Conservation (phyloP, 2,797 vertebrate species). For the Spizella passerina region DNA sequence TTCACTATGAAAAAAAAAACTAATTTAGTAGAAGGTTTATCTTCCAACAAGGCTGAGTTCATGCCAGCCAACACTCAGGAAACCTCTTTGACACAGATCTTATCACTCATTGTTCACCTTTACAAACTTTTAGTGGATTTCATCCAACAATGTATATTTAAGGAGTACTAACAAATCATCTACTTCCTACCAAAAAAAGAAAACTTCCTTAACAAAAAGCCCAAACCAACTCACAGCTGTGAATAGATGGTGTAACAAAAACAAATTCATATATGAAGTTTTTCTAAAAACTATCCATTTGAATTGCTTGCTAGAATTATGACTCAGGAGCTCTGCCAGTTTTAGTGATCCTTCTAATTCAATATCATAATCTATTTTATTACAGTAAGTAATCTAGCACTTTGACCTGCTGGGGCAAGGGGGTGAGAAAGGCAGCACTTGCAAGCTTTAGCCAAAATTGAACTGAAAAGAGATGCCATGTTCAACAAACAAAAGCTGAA, state of each 20-base stretch:
- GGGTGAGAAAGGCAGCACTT: not conserved
- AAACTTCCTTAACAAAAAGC: not conserved
- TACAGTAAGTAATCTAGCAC: not conserved
- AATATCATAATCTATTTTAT: not conserved
- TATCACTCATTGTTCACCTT: not conserved
- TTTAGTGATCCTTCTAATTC: not conserved
- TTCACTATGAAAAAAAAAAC: rapidly evolving
- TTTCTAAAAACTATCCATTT: not conserved
- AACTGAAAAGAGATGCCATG: not conserved
- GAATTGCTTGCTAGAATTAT: not conserved
- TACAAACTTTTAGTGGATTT: not conserved
- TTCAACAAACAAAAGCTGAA: not conserved
- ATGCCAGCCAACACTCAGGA: not conserved
- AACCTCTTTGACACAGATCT: not conserved
- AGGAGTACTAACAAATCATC: not conserved
- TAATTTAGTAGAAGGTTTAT: not conserved
- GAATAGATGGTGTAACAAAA: not conserved
- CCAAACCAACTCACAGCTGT: not conserved
- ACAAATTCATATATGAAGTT: not conserved
- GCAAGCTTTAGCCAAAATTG: not conserved
- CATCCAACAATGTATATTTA: not conserved
- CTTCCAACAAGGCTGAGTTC: not conserved
- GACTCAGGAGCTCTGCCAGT: not conserved
- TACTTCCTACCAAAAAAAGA: not conserved
- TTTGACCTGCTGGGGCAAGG: not conserved